Conservation (phyloP, 2,888 invertebrate genomes). For the Timema podura region DNA sequence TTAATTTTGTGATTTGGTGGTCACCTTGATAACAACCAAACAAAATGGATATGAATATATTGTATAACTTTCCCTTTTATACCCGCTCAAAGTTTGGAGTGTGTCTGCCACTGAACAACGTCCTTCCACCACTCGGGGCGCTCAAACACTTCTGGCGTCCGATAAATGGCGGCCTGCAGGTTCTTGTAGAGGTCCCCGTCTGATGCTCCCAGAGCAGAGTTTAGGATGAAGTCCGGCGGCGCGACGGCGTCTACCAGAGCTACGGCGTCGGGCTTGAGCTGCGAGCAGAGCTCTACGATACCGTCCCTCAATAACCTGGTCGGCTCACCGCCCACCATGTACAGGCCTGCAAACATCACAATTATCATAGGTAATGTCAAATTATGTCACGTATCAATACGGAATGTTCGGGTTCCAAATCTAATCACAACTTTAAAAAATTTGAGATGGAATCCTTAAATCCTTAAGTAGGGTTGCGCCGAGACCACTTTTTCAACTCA, state of each 20-base stretch:
- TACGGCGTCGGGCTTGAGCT: conserved; percentile 56
- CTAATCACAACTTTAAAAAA: too few species aligned
- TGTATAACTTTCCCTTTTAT: too few species aligned
- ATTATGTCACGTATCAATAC: too few species aligned
- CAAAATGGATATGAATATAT: too few species aligned
- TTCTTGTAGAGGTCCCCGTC: conserved; percentile 69
- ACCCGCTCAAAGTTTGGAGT: conserved; percentile 25
- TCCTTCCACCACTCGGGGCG: conserved; percentile 77
- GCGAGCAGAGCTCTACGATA: conserved; percentile 51
- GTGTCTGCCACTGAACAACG: conserved; percentile 45
- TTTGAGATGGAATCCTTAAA: too few species aligned
- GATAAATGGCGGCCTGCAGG: conserved; percentile 60
- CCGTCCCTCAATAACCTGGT: conserved; percentile 45
- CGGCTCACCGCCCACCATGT: conserved; percentile 37
- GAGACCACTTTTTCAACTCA: too few species aligned
- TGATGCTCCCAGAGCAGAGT: conserved; percentile 58
- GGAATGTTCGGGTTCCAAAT: too few species aligned
- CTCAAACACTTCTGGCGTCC: conserved; percentile 59
- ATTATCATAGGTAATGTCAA: too few species aligned
- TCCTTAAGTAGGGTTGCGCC: too few species aligned
- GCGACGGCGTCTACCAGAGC: conserved; percentile 58
- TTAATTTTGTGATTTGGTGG: too few species aligned
- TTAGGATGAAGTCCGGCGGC: conserved; percentile 60
- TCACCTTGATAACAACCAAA: too few species aligned
- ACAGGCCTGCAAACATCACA: conserved; percentile 18